Evolutionary conservation across 2,113 vertebrate genomes (phyloP), one percentile per base, ranked within the genome.

Genomic region (Lepidothrix coronata): DNA sequence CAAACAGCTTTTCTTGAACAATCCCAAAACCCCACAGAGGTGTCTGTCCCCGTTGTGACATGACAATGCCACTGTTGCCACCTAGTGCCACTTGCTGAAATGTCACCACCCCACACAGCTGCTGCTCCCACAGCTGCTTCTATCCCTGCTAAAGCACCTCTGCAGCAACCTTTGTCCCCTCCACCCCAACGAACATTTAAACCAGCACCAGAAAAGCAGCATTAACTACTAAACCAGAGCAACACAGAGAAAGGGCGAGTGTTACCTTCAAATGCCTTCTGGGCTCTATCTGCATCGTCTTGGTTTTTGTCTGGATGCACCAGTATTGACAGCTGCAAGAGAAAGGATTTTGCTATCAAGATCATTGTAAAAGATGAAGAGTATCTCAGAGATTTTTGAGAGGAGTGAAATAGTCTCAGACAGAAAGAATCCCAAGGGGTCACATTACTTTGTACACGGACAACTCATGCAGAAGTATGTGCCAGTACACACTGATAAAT

Each of bases 251-350:
- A n/a, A 73, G 43, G 54, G 14, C 2, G 27, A 68, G 31, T 1
- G 0, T 96, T 98, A 99, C 99, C 99, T 99, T 99, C 99, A 97
- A 99, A 99, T 0, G 99, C 99, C 97, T 98, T 99, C 97, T 99
- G 99, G n/a, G 99, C 98, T 98, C 99, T 97, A 2, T 99, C 99
- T 89, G 96, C 96, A 95, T 99, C 99, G 89, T 98, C 99, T 92
- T 99, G 99, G 85, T 99, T 99, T 98, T 99, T 99, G 97, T 99
- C 99, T 80, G 99, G 99, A 98, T 99, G 99, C 77, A 99, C 99
- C 96, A 99, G 97, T 96, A 99, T 99, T 62, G 99, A 99, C 89
- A 99, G 97, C 99, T 99, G 72, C 27, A 97, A 95, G 44, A 62
- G 44, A 91, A 94, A 92, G 35, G 21, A 92, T 33, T 52, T 31